phyloP scores from a whole-genome alignment of 2,888 invertebrate genomes.

The Limnephilus lunatus region DNA sequence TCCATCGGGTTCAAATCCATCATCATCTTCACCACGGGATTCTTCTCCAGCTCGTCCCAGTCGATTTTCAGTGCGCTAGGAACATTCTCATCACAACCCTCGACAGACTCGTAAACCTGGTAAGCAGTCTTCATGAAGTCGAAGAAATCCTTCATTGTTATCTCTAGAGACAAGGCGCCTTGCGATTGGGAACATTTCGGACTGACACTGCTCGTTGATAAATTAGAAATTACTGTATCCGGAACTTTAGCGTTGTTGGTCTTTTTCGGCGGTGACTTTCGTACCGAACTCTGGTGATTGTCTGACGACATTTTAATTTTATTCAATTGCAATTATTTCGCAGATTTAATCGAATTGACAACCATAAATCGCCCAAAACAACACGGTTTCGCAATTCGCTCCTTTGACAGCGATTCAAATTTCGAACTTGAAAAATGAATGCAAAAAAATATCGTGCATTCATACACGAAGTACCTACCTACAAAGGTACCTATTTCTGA shows the following conservation, averaged over 20 bases:
- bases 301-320: conserved; percentile 40
- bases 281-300: conserved; percentile 8
- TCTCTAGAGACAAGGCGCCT: conserved; percentile 71
- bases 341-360: neutral
- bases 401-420: conserved; percentile 33
- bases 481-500: neutral
- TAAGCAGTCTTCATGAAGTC: conserved; percentile 86
- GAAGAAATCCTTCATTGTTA: conserved; percentile 83
- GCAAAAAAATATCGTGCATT: neutral
- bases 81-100: conserved; percentile 72
- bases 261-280: conserved; percentile 49
- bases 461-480: neutral
- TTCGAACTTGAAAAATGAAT: neutral
- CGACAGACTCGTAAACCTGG: conserved; percentile 74
- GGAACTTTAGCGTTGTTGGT: neutral
- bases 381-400: neutral
- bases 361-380: neutral
- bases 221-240: conserved; percentile 6
- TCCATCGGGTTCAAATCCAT: conserved; percentile 42
- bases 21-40: conserved; percentile 64
- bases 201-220: neutral
- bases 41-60: conserved; percentile 74
- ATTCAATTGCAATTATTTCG: neutral
- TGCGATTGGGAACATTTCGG: conserved; percentile 23
- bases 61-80: conserved; percentile 72